Percentiles rank a stretch among this genome's conserved stretches.
These are phyloP conservation scores for Pomatorhinus ruficollis DNA, from an alignment of 2,113 vertebrate species.

Conservation along the genomic window DNA sequence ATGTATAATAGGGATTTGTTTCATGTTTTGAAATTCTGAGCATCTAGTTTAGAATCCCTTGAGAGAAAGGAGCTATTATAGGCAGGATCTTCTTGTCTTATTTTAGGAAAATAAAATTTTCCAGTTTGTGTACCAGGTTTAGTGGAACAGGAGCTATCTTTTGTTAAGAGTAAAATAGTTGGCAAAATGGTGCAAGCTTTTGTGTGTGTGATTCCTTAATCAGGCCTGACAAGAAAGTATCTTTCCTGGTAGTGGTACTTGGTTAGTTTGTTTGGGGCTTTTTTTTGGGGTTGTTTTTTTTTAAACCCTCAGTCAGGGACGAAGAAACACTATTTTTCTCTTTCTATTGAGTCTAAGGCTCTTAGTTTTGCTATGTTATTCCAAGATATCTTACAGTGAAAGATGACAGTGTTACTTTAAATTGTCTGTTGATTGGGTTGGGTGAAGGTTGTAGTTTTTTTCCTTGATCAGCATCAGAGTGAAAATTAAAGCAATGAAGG, in stretches of 20 bases:
- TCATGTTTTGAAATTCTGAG: neutral
- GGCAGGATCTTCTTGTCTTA: neutral
- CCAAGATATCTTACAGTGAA: neutral
- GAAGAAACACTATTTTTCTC: neutral
- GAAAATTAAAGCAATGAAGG: neutral
- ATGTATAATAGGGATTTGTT: neutral
- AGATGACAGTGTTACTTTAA: neutral
- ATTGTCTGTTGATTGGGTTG: neutral
- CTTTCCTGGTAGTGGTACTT: neutral
- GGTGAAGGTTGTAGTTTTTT: neutral
- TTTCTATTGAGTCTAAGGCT: neutral
- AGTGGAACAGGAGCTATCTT: neutral
- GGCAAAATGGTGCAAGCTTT: neutral
- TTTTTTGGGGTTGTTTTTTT: neutral
- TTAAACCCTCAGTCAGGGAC: neutral
- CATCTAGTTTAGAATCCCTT: neutral
- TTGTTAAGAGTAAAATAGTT: neutral
- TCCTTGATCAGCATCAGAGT: neutral
- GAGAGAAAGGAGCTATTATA: neutral
- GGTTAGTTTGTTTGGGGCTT: neutral
- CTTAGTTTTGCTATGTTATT: neutral
- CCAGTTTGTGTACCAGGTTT: neutral
- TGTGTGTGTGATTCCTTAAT: rapidly evolving
- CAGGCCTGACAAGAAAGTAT: neutral
- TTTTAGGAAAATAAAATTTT: neutral